Conservation (phyloP, 2,888 invertebrate genomes). For the Eupithecia exiguata region DNA sequence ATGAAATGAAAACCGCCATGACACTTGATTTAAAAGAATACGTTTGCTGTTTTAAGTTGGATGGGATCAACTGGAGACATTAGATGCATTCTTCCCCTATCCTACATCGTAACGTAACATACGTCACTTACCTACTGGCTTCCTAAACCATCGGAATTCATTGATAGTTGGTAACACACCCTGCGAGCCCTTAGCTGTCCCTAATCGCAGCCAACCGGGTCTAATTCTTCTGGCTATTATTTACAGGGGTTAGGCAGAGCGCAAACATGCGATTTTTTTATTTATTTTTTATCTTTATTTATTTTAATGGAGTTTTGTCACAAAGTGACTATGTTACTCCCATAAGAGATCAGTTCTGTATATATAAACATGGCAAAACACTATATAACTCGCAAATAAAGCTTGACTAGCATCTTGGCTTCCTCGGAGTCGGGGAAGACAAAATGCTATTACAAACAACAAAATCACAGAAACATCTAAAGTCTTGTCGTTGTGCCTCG, state of each 20-base stretch:
- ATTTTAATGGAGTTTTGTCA: too few relatives aligned
- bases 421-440: too few relatives aligned
- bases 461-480: too few relatives aligned
- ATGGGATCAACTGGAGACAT: not conserved
- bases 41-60: not conserved
- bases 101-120: not conserved
- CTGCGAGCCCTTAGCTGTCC: not conserved
- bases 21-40: not conserved
- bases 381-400: too few relatives aligned
- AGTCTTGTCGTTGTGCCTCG: too few relatives aligned
- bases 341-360: too few relatives aligned
- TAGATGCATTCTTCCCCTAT: not conserved
- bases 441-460: too few relatives aligned
- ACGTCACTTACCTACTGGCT: not conserved
- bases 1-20: not conserved
- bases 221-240: slow-evolving; percentile 60
- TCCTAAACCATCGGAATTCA: not conserved
- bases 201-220: slow-evolving; percentile 36
- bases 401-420: too few relatives aligned
- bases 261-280: slow-evolving; percentile 34
- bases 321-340: too few relatives aligned
- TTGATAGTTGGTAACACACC: not conserved
- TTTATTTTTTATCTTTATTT: too few relatives aligned
- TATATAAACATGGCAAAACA: too few relatives aligned
- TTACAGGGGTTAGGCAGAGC: slow-evolving; percentile 45